Conservation (phyloP, 2,888 invertebrate species). For the Orthonevra nobilis region DNA sequence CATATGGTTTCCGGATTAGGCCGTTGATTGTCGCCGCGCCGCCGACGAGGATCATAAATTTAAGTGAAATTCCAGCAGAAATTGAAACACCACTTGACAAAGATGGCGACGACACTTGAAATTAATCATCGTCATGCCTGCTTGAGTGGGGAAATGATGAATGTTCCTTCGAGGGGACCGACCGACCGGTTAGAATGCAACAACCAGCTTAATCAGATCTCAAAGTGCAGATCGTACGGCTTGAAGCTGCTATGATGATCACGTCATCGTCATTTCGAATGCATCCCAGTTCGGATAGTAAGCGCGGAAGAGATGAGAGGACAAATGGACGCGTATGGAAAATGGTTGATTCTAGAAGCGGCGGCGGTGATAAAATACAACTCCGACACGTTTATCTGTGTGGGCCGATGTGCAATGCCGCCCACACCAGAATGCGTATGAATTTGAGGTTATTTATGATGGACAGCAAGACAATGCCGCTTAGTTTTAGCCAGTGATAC, state of each 20-base stretch:
- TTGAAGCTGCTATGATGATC: constrained; percentile 9
- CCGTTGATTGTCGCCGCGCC: constrained; percentile 51
- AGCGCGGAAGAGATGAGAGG: constrained; percentile 3
- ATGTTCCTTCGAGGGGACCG: constrained; percentile 23
- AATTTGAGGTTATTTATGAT: no score
- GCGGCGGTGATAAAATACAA: constrained; percentile 52
- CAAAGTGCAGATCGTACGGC: constrained; percentile 8
- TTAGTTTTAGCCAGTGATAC: no score
- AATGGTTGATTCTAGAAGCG: constrained; percentile 55
- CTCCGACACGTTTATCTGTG: constrained; percentile 55
- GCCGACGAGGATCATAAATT: constrained; percentile 42
- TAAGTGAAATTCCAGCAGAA: neutral
- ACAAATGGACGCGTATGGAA: constrained; percentile 47
- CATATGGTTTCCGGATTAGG: constrained; percentile 62
- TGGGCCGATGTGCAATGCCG: no score
- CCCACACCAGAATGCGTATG: no score
- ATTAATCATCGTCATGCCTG: constrained; percentile 68
- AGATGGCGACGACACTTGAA: constrained; percentile 54
- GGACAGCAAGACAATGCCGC: no score
- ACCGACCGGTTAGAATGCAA: constrained; percentile 19
- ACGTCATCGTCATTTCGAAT: constrained; percentile 59
- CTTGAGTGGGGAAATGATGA: constrained; percentile 58
- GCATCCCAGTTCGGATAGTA: constrained; percentile 26
- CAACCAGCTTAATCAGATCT: constrained; percentile 59
- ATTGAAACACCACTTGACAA: constrained; percentile 25